Base-by-base conservation (phyloP, 1,140 invertebrate species). In the Scaptodrosophila lebanonensis region DNA sequence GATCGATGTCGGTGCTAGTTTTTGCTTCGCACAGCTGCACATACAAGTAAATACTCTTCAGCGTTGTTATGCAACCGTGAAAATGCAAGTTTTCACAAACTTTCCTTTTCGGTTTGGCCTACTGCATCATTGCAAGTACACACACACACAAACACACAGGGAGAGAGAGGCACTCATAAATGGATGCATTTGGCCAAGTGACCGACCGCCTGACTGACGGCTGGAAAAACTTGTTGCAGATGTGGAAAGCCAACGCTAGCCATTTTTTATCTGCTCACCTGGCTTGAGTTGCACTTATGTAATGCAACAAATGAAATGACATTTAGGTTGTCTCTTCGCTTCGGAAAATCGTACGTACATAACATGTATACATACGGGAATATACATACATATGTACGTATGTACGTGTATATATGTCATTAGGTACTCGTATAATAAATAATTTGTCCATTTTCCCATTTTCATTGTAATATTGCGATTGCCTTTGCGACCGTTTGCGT, bases 381-480 rank as follows among this genome's bases (percentile, higher is more conserved):
- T n/a, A n/a, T n/a, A n/a, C n/a, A n/a, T 4, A 25, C 22, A 25
- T 25, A 25, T 25, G 8, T 25, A 25, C 22, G 8, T 13, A 33
- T 27, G 44, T 20, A 29, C 32, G 3, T 33, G 0, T 47, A 44
- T 39, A 13, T 16, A 2, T 29, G 2, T 25, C 45, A 4, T 44
- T 18, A 9, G 12, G 9, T 7, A 35, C 18, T 25, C 13, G 32
- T 27, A 35, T 17, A 11, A 12, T 42, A 27, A 6, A 38, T 33
- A 13, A 48, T 53, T 36, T 65, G 12, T 52, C 27, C 36, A 43
- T 54, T 45, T 35, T 49, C 3, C 12, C 5, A 59, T 64, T 52
- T 67, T 56, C 42, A 64, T 32, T 73, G 65, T 83, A 82, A 82
- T 82, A 82, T 79, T 69, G 76, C 82, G 82, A 79, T 79, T 79